Evolutionary conservation across 2,888 invertebrate species (phyloP).

Genomic region (Melangyna quadrimaculata): DNA sequence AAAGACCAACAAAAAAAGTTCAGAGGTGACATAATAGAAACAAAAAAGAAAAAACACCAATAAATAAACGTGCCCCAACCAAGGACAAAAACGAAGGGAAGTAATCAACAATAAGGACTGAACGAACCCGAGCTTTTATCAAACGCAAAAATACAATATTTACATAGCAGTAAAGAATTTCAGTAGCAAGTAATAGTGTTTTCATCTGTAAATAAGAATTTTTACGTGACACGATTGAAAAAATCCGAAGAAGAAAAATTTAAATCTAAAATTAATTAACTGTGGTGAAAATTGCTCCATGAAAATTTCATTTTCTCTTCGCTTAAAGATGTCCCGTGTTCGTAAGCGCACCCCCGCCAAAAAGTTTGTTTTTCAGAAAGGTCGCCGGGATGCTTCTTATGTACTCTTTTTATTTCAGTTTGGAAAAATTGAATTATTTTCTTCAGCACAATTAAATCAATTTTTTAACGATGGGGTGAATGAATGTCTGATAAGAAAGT

Average conservation of each 20-base stretch:
- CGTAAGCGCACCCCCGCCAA: not conserved
- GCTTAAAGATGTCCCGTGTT: not conserved
- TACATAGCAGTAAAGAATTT: not conserved
- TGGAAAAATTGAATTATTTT: not conserved
- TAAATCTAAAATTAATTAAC: not conserved
- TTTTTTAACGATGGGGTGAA: not conserved
- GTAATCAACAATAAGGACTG: not conserved
- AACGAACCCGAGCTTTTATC: not conserved
- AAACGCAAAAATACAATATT: not conserved
- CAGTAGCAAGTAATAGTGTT: not conserved
- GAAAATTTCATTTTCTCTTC: constrained; percentile 3
- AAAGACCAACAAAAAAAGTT: not conserved
- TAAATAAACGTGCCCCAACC: not conserved
- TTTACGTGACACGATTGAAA: constrained; percentile 4
- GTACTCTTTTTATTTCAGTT: not conserved
- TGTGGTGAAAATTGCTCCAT: constrained; percentile 1
- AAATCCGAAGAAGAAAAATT: not conserved
- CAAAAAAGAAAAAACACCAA: not conserved
- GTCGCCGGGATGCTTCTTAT: not conserved
- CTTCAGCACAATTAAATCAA: not conserved
- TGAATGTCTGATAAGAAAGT: not conserved
- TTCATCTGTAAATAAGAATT: not conserved
- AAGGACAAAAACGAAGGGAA: not conserved
- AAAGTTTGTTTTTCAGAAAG: not conserved
- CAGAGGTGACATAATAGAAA: not conserved